Percentiles rank a stretch among this genome's conserved stretches.
Conservation (phyloP, 2,113 vertebrate genomes). For the Calonectris borealis region DNA sequence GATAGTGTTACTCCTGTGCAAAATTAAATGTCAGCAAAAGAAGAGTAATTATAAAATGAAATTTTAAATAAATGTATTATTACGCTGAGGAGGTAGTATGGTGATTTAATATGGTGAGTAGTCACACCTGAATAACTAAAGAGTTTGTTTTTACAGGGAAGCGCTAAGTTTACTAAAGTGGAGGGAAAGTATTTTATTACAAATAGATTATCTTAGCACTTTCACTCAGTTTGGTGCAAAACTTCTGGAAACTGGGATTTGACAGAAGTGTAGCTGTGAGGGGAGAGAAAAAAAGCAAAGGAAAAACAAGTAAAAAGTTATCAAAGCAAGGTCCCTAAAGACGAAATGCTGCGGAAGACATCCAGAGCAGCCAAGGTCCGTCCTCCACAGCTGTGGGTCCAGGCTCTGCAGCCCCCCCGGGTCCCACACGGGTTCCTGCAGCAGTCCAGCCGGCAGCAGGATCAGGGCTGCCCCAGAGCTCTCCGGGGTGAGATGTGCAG, state of each 20-base stretch:
- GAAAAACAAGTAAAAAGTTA: not conserved
- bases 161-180: not conserved
- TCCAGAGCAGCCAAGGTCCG: not conserved
- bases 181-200: constrained; percentile 46
- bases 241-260: not conserved
- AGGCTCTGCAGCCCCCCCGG: not conserved
- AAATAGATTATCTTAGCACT: constrained; percentile 5
- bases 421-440: not conserved
- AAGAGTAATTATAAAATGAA: constrained; percentile 31
- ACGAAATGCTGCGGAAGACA: fast-evolving
- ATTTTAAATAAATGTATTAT: constrained; percentile 36
- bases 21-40: constrained; percentile 53
- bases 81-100: not conserved
- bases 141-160: constrained; percentile 63
- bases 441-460: not conserved
- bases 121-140: constrained; percentile 69
- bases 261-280: not conserved
- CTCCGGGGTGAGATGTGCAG: not conserved
- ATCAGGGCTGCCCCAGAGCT: not conserved
- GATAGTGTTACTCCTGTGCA: constrained; percentile 28
- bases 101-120: constrained; percentile 50
- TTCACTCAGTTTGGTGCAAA: not conserved
- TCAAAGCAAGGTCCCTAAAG: not conserved
- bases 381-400: not conserved
- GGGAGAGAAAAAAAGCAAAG: not conserved